These are phyloP conservation scores for Pterocles burchelli DNA, from an alignment of 2,113 vertebrate genomes.

Conservation along the genomic window DNA sequence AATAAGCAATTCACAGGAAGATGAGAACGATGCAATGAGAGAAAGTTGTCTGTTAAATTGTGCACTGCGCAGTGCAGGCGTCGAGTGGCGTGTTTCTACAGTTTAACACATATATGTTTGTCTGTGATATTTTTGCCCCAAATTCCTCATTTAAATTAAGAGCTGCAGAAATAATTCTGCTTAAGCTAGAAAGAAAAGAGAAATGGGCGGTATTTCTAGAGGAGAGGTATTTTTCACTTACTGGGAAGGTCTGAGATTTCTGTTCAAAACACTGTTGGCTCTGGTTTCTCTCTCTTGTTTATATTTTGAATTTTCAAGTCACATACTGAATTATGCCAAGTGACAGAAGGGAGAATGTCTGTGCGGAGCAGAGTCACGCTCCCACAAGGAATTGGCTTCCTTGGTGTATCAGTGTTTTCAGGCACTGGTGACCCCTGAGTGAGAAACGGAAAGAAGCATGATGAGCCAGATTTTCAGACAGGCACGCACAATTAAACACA, in stretches of 20 bases:
- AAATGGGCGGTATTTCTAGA: neutral
- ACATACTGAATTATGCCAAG: conserved; percentile 24
- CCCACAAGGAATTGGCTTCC: neutral
- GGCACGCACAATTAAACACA: neutral
- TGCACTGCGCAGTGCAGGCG: neutral
- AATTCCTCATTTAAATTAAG: neutral
- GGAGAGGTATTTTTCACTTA: neutral
- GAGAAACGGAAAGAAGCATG: neutral
- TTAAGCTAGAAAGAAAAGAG: neutral
- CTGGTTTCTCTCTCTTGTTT: conserved; percentile 21
- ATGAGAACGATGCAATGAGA: neutral
- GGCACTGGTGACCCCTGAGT: conserved; percentile 23
- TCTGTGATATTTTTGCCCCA: neutral
- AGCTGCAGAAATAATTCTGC: neutral
- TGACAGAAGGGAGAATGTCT: conserved; percentile 43
- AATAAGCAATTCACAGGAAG: neutral
- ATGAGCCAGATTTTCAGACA: conserved; percentile 23
- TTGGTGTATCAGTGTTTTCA: conserved; percentile 31
- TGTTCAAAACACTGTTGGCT: neutral
- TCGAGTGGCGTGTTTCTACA: neutral
- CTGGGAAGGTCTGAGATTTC: neutral
- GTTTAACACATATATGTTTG: neutral
- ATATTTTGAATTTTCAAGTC: conserved; percentile 52
- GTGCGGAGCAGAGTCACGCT: neutral
- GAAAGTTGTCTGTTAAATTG: neutral